Evolutionary conservation across 2,113 vertebrate genomes (phyloP).

Genomic region (Rhagologus leucostigma): DNA sequence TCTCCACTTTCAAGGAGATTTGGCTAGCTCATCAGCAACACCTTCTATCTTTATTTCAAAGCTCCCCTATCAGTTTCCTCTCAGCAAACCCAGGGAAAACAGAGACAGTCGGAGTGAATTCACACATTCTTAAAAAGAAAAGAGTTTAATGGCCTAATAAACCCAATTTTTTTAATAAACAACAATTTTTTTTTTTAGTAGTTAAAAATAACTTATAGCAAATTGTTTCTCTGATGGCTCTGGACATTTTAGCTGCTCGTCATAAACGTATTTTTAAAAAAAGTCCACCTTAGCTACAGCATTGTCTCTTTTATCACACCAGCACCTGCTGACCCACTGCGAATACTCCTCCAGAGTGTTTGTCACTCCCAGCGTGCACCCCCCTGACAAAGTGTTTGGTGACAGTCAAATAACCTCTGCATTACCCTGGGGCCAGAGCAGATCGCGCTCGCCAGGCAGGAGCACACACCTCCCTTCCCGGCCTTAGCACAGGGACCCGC

Average conservation of each 20-base stretch:
- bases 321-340: background rate
- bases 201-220: background rate
- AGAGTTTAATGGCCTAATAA: background rate
- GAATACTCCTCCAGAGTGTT: background rate
- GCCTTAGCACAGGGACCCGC: accelerated
- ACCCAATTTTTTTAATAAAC: background rate
- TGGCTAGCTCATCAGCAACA: background rate
- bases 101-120: background rate
- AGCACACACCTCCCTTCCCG: accelerated
- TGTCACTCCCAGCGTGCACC: background rate
- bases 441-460: accelerated
- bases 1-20: background rate
- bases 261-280: background rate
- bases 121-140: background rate
- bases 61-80: background rate
- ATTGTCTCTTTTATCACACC: background rate
- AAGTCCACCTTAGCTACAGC: background rate
- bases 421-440: background rate
- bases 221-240: background rate
- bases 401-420: background rate
- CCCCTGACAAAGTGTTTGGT: background rate
- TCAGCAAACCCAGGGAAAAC: background rate
- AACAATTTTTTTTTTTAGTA: background rate
- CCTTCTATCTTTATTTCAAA: background rate
- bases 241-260: background rate